phyloP scores from a whole-genome alignment of 2,797 vertebrate species.

The Hyperoplus immaculatus region DNA sequence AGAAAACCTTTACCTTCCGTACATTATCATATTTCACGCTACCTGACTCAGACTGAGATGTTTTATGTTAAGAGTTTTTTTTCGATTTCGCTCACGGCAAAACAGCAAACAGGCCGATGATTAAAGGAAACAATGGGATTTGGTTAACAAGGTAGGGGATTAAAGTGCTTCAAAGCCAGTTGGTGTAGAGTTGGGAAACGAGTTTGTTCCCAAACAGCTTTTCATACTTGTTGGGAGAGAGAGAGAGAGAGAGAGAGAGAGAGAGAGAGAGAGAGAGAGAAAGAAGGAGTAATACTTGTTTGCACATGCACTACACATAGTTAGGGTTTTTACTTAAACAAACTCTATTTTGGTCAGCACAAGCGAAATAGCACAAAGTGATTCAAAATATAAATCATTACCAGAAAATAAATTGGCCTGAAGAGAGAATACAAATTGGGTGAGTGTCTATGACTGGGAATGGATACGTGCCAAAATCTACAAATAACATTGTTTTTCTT shows the following conservation, averaged over 20 bases:
- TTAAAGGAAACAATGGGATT: slow-evolving; percentile 49
- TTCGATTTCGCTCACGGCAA: slow-evolving; percentile 61
- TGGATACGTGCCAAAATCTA: slow-evolving; percentile 31
- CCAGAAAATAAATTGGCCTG: slow-evolving; percentile 39
- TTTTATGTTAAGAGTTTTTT: slow-evolving; percentile 61
- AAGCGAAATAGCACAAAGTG: slow-evolving; percentile 25
- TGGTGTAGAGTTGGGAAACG: slow-evolving; percentile 4
- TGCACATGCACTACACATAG: background rate
- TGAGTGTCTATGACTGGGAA: slow-evolving; percentile 15
- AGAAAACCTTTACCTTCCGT: slow-evolving; percentile 57
- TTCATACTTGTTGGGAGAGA: slow-evolving; percentile 46
- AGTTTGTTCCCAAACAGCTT: slow-evolving; percentile 28
- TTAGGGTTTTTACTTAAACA: slow-evolving; percentile 14
- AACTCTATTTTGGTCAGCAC: background rate
- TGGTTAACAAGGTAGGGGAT: slow-evolving; percentile 63
- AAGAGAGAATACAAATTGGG: slow-evolving; percentile 41
- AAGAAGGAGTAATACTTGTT: slow-evolving; percentile 21
- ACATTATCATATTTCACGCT: slow-evolving; percentile 71
- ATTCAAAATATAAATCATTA: slow-evolving; percentile 44
- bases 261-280: background rate
- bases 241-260: background rate
- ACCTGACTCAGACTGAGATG: slow-evolving; percentile 54
- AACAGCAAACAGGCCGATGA: slow-evolving; percentile 51
- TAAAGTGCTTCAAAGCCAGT: slow-evolving; percentile 50
- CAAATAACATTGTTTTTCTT: slow-evolving; percentile 27